Base-by-base conservation (phyloP, 2,797 vertebrate genomes). In the Zenarchopterus dispar region DNA sequence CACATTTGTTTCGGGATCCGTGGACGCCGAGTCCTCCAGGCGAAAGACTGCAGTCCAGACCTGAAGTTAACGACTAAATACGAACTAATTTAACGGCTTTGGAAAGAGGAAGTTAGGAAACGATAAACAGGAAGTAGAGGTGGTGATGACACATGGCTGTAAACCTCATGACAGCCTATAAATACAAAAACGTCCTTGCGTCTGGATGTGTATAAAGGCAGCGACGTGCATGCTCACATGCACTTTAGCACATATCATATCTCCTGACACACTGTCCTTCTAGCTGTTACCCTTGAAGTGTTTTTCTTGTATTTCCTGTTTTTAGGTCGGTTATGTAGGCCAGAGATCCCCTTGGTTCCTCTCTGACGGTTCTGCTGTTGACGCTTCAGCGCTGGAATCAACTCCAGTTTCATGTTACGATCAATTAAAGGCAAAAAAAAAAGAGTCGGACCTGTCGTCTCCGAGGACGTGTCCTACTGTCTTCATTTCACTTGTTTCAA, bases 281-380 rank as follows among this genome's bases (percentile, higher is more conserved):
- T 56, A 54, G 51, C 64, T 70, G 62, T 31, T 28, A 28, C 28
- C 28, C 28, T 28, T 28, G 28, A 28, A 28, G 3, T 28, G 28
- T 28, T 28, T 28, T 28, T 28, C 16, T 50, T 49, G 4, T 17
- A 23, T 47, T 58, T 56, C 70, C 76, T 43, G 1, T 48, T 15
- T 48, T n/a, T 19, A 18, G 28, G 28, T 45, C 43, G 61, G 43
- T 55, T 55, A 73, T 61, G 51, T 59, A 42, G 75, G 70, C 54
- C 75, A 55, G 47, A 67, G 75, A 33, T 67, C 56, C 50, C 77
- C 17, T 43, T 11, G 54, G 51, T 55, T 39, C 16, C n/a, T 26
- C 50, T 62, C 62, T 64, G 43, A 19, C 59, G 26, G 56, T 50
- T 33, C 65, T 65, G 48, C 42, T 0, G 7, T 42, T 36, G 17